Conservation (phyloP, 2,113 vertebrate genomes). For the Notarius lentiginosus region DNA sequence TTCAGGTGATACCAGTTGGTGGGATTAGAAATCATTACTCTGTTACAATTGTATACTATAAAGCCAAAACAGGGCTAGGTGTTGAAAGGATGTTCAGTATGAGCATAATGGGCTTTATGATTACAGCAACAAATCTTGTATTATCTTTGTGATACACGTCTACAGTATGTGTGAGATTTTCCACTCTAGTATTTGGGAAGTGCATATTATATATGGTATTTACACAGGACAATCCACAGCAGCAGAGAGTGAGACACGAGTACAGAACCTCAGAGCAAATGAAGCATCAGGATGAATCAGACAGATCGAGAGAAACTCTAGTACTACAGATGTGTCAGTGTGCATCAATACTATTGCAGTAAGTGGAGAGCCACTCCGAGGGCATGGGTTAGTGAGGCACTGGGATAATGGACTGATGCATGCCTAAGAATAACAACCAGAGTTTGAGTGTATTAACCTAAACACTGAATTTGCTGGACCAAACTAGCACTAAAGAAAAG, state of each 20-base stretch:
- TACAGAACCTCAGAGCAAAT: neutral
- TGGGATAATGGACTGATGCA: constrained; percentile 15
- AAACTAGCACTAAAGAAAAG: neutral
- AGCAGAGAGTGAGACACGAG: neutral
- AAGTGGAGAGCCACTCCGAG: neutral
- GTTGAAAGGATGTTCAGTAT: neutral
- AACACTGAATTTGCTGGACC: neutral
- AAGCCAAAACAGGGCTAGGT: neutral
- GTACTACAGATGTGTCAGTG: neutral
- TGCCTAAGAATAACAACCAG: constrained; percentile 31
- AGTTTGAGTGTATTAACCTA: neutral
- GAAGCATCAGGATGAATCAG: neutral
- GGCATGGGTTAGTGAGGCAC: constrained; percentile 19
- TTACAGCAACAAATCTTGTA: neutral
- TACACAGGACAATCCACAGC: neutral
- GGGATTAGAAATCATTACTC: neutral
- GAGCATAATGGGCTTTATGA: neutral
- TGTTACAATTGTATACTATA: neutral
- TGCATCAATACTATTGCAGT: neutral
- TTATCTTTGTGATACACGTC: neutral
- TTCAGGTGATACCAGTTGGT: neutral
- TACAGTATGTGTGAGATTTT: neutral
- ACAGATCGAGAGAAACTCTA: neutral
- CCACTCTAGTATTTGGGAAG: neutral
- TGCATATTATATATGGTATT: neutral